Percentiles rank a stretch among this genome's conserved stretches.
phyloP scores from a whole-genome alignment of 1,140 invertebrate species.

The Drosophila santomea region DNA sequence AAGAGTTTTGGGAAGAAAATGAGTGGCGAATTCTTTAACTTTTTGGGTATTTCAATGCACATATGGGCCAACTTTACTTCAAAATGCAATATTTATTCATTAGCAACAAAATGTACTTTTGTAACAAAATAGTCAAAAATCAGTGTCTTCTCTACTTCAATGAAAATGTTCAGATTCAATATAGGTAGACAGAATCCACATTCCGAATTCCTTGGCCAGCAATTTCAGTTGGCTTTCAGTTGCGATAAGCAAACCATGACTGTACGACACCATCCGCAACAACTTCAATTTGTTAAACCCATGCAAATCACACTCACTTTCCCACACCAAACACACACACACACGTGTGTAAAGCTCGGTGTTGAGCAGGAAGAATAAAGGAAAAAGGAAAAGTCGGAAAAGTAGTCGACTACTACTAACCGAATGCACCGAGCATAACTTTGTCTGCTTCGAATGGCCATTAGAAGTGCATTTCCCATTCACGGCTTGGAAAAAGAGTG shows the following conservation, averaged over 20 bases:
- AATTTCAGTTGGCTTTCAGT: constrained; percentile 13
- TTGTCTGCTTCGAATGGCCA: constrained; percentile 72
- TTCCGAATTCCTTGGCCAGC: constrained; percentile 26
- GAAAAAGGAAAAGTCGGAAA: constrained; percentile 26
- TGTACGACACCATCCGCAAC: constrained; percentile 36
- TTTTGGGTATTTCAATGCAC: background rate
- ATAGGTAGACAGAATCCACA: background rate
- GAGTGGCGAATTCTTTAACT: no score
- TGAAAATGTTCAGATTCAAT: background rate
- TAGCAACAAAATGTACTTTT: background rate
- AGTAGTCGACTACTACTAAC: constrained; percentile 14
- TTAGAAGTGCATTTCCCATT: constrained; percentile 68
- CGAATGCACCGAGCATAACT: constrained; percentile 67
- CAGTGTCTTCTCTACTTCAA: background rate
- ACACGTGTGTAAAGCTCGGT: constrained; percentile 16
- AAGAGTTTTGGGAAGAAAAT: background rate
- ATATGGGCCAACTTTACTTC: no score
- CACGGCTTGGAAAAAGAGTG: constrained; percentile 3
- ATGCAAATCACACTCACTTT: constrained; percentile 63
- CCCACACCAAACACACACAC: constrained; percentile 16
- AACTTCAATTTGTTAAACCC: constrained; percentile 58
- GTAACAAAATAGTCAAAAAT: background rate
- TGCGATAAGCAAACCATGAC: constrained; percentile 25
- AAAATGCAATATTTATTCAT: no score
- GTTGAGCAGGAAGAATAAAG: constrained; percentile 28